Conservation (phyloP, 2,888 invertebrate genomes). For the Oconnorella tubifera region DNA sequence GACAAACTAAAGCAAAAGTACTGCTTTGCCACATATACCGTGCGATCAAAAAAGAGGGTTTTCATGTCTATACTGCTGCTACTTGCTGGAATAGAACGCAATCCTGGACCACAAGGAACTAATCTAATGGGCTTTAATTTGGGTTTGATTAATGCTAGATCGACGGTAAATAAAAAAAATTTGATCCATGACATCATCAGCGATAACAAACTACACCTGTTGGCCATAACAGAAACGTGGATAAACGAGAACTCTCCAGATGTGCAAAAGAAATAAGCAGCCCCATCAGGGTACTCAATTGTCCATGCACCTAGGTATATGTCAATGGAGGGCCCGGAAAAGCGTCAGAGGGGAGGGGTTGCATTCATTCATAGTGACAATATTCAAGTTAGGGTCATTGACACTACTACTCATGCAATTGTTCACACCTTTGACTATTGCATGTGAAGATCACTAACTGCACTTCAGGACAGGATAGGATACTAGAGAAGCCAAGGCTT, state of each 20-base stretch:
- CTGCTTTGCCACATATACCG: too few relatives aligned
- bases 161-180: background rate
- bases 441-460: too few relatives aligned
- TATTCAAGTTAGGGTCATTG: background rate
- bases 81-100: too few relatives aligned
- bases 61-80: too few relatives aligned
- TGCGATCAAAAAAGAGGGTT: too few relatives aligned
- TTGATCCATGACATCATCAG: background rate
- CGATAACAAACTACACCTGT: background rate
- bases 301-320: background rate
- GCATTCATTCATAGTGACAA: background rate
- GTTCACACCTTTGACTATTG: too few relatives aligned
- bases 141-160: background rate
- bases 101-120: too few relatives aligned
- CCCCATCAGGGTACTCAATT: background rate
- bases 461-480: too few relatives aligned
- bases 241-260: background rate
- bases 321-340: background rate
- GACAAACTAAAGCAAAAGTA: too few relatives aligned
- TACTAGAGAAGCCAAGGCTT: too few relatives aligned
- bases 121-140: too few relatives aligned
- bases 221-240: background rate
- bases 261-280: background rate
- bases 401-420: too few relatives aligned
- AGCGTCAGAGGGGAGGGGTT: background rate